Evolutionary conservation across 2,797 vertebrate genomes (phyloP).

Genomic region (Stomatorhinus walkeri): DNA sequence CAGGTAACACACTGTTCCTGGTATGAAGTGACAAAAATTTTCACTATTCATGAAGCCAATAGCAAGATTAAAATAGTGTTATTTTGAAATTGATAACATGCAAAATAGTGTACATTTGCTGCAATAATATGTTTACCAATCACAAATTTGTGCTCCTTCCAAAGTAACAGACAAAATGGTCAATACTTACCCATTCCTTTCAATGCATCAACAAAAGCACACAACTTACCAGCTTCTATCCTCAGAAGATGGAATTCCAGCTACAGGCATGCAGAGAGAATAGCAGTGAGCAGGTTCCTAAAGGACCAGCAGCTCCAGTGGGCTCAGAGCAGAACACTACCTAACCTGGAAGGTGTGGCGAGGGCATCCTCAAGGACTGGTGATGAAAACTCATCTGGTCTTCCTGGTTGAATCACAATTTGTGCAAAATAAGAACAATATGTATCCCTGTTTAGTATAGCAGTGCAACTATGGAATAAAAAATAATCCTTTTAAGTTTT

Average conservation of each 20-base stretch:
- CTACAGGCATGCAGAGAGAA: background rate
- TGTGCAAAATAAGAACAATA: constrained; percentile 18
- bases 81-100: background rate
- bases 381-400: constrained; percentile 22
- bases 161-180: background rate
- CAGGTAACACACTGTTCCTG: background rate
- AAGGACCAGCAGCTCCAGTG: background rate
- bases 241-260: background rate
- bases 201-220: background rate
- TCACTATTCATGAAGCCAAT: background rate
- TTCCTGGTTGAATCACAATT: constrained; percentile 35
- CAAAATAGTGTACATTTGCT: background rate
- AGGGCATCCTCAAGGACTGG: background rate
- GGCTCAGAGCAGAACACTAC: background rate
- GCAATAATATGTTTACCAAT: background rate
- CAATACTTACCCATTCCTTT: background rate
- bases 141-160: background rate
- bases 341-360: background rate
- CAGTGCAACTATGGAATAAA: constrained; percentile 11
- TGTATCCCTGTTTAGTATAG: constrained; percentile 41
- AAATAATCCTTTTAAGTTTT: constrained; percentile 36
- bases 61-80: background rate
- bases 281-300: background rate
- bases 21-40: background rate
- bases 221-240: constrained; percentile 5